phyloP scores from a whole-genome alignment of 2,797 vertebrate species.

The Philypnodon macrostomus region DNA sequence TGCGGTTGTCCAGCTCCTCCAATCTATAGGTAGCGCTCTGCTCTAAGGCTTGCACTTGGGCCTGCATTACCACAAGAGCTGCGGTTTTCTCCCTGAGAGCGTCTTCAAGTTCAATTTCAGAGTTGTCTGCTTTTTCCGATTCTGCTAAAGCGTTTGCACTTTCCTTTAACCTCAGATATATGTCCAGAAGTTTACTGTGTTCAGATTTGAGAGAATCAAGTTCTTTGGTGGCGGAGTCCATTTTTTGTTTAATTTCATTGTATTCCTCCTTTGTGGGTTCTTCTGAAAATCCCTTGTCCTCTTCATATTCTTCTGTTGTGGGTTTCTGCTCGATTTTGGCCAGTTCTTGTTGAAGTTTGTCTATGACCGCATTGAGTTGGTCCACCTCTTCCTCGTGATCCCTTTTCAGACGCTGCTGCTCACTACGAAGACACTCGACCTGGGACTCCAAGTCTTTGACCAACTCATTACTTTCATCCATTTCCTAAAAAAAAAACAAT shows the following conservation, averaged over 20 bases:
- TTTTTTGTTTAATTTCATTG: conserved; percentile 78
- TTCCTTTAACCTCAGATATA: conserved; percentile 59
- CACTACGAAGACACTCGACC: conserved; percentile 85
- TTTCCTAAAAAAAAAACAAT: conserved; percentile 68
- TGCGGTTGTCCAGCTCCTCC: conserved; percentile 59
- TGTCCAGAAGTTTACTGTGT: conserved; percentile 60
- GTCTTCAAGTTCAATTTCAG: conserved; percentile 58
- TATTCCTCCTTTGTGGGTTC: conserved; percentile 64
- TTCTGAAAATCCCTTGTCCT: conserved; percentile 58
- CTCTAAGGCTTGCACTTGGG: conserved; percentile 69
- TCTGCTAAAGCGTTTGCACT: conserved; percentile 48
- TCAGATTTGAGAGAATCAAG: conserved; percentile 71
- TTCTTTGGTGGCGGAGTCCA: conserved; percentile 76
- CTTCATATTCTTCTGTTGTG: conserved; percentile 74
- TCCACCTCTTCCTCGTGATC: conserved; percentile 87
- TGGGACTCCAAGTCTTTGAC: conserved; percentile 86
- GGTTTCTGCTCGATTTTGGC: conserved; percentile 81
- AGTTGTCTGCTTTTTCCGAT: conserved; percentile 25
- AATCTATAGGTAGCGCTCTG: conserved; percentile 69
- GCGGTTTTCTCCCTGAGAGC: conserved; percentile 69
- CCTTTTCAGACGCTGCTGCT: conserved; percentile 85
- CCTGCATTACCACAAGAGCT: conserved; percentile 70
- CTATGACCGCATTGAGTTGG: conserved; percentile 90
- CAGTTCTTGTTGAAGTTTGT: conserved; percentile 91
- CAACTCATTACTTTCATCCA: conserved; percentile 82